Evolutionary conservation across 2,113 vertebrate genomes (phyloP), one percentile per base, ranked within the genome.

Genomic region (Neoarius graeffei): DNA sequence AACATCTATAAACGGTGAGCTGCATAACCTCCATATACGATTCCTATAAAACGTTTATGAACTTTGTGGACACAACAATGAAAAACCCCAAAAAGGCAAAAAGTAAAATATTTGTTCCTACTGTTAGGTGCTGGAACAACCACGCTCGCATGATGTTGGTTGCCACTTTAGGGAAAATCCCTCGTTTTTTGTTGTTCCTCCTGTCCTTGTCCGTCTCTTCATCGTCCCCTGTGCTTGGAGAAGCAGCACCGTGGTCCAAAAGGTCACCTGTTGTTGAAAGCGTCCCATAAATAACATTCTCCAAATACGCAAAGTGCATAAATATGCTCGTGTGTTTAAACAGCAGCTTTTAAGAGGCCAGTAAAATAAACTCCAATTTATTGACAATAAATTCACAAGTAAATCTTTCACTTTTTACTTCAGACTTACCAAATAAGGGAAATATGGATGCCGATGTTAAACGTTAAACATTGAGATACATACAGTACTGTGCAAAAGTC

Each of bases 81-180:
- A 5, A 23, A 60, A 42, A 57, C 13, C 4, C 20, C 8, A 17
- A 23, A 14, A 10, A 17, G 5, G 5, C 50, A 80, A 80, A 60
- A 30, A 52, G 11, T 20, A 10, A 62, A 13, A 48, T 62, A n/a
- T 83, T 83, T 67, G 56, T 81, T 77, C 97, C 96, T 95, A 99
- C 98, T 95, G 97, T 98, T 93, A 99, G 96, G 96, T 99, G 98
- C 95, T 99, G 98, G 94, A 99, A 99, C 90, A 99, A 96, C 98
- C 98, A 99, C 91, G 98, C 97, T 94, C 98, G 96, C 97, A 99
- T 98, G 96, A 98, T 97, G 96, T 99, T 99, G 94, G 97, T 99
- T 93, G 98, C 97, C 96, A 97, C 97, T 96, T 99, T 99, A 94
- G 98, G 97, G 95, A 99, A 99, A 95, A 99, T 98, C 91, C 97